Evolutionary conservation across 2,888 invertebrate species (phyloP), one percentile per base, ranked within the genome.

Genomic region (Cylloceria caligata): DNA sequence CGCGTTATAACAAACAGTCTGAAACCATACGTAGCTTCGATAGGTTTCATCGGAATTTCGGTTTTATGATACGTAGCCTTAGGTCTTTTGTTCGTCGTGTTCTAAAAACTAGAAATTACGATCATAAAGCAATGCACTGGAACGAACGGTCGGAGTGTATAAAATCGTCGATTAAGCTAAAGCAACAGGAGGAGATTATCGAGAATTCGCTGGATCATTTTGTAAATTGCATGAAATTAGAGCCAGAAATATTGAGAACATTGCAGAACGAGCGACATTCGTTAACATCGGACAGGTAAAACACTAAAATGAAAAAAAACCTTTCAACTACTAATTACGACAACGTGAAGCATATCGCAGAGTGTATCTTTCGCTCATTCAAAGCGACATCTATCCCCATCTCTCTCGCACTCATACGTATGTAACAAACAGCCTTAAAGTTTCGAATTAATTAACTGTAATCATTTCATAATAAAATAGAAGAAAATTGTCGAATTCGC

Each of bases 101-200:
- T 19, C 9, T 34, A 55, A 60, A 4, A 9, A 55, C 36, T 6
- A 11, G n/a, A 72, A 39, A 21, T 27, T 39, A 42, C 55, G n/a
- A 49, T 39, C 64, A 62, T 30, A 55, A 27, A 47, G 79, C 57
- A 73, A 84, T 83, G 84, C 60, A 77, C 36, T 83, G 81, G 3
- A 72, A 82, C 9, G 84, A 87, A 64, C 88, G 80, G 64, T 67
- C 81, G n/a, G 86, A 87, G 5, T 88, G 81, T 36, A 60, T 86
- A 3, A 88, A 88, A 68, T 85, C 88, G 3, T 83, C 90, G 30
- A 76, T 90, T 2, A 90, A 87, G 72, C 74, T 92, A 19, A 92
- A 89, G 68, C 88, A 90, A 30, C 90, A 92, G 60, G 91, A 91
- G 75, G 76, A 85, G 36, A 81, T 88, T 49, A 87, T 92, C 30